Evolutionary conservation across 2,797 vertebrate species (phyloP), one percentile per base, ranked within the genome.

Genomic region (Notoglanidium macrostoma): DNA sequence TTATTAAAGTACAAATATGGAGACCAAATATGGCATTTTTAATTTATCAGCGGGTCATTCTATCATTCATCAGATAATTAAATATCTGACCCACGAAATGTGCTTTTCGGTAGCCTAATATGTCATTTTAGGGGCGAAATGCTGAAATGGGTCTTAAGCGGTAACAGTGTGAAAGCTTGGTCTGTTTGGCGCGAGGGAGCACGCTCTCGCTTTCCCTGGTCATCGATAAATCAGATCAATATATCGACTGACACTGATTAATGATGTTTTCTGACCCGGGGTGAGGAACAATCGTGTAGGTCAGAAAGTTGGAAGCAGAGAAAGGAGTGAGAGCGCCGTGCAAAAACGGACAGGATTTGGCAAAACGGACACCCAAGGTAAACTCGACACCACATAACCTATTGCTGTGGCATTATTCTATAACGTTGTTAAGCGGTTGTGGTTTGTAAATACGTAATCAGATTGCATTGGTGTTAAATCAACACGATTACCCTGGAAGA

Each of bases 171-270:
- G 82, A 73, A 74, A 86, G 68, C 86, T n/a, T 57, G 89, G 86
- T 55, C 80, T 78, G 94, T 90, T 68, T 87, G 87, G 83, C 79
- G 83, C 89, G 93, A 90, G 94, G 93, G 35, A 93, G 91, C 94
- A 92, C 94, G 93, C 91, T 93, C 94, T 95, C 92, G 91, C 92
- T 94, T 94, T 90, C 93, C 93, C 94, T 94, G 93, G 92, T 95
- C 93, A 96, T 95, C 94, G 95, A 95, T 96, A 95, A 95, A 94
- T 94, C 93, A 86, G 93, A 93, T 96, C 95, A 90, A 96, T 95
- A 91, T 95, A 96, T 96, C 93, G 96, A 96, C 86, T 96, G 96
- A 96, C 95, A 95, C 95, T 95, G 95, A 96, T 96, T 95, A 96
- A 96, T 95, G 94, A 94, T 93, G 93, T 93, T 93, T 92, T 90